phyloP scores from a whole-genome alignment of 1,140 invertebrate species.

The Brachionus koreanus region DNA sequence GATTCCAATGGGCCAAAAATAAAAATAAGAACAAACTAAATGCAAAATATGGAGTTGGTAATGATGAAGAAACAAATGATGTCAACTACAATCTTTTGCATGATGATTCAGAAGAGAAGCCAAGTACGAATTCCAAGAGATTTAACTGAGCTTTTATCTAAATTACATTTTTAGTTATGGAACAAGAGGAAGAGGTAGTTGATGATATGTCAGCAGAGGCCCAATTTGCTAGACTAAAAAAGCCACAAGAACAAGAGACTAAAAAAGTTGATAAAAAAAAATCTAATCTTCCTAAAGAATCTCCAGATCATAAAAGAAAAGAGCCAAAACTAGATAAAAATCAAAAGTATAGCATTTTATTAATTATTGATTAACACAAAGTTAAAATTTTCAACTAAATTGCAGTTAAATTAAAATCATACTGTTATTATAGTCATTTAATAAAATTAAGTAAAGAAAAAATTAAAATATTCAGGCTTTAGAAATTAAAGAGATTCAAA shows the following conservation, averaged over 20 bases:
- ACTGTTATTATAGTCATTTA: too few relatives aligned
- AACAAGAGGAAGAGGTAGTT: neutral
- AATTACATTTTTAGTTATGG: neutral
- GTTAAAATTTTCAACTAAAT: too few relatives aligned
- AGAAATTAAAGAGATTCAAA: too few relatives aligned
- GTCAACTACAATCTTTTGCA: conserved; percentile 16
- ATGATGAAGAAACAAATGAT: neutral
- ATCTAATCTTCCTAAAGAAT: neutral
- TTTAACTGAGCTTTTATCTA: neutral
- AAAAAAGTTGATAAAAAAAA: neutral
- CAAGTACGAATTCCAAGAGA: neutral
- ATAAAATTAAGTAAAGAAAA: too few relatives aligned
- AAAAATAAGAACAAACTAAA: conserved; percentile 19
- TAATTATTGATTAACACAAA: too few relatives aligned
- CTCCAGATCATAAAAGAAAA: too few relatives aligned
- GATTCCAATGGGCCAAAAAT: conserved; percentile 28
- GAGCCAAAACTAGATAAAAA: neutral
- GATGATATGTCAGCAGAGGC: conserved; percentile 32
- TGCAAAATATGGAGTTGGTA: neutral
- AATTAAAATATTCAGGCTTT: too few relatives aligned
- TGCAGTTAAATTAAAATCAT: too few relatives aligned
- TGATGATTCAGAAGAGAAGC: neutral
- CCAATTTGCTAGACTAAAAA: neutral
- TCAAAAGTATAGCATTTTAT: neutral
- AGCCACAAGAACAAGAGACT: neutral